Evolutionary conservation across 2,888 invertebrate genomes (phyloP).

Genomic region (Sepioteuthis lessoniana): DNA sequence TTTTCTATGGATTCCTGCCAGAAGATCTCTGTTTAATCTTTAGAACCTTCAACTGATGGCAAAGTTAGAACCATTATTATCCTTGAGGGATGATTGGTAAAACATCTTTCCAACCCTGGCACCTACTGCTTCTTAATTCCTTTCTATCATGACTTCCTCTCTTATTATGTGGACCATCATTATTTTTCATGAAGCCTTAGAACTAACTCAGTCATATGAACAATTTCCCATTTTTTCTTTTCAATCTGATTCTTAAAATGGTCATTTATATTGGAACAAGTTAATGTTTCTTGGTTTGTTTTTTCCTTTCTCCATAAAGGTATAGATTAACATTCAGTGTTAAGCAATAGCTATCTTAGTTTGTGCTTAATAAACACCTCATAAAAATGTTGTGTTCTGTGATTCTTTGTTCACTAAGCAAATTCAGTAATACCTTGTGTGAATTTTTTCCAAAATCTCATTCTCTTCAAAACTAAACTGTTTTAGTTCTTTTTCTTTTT

Average conservation of each 20-base stretch:
- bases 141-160: neutral
- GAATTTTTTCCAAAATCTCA: too few relatives aligned
- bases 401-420: too few relatives aligned
- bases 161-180: neutral
- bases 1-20: slow-evolving; percentile 17
- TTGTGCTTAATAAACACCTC: neutral
- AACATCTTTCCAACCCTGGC: neutral
- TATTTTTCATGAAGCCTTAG: neutral
- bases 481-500: too few relatives aligned
- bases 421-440: too few relatives aligned
- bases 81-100: neutral
- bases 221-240: neutral
- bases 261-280: neutral
- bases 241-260: neutral
- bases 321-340: neutral
- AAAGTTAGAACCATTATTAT: neutral
- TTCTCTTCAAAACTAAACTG: too few relatives aligned
- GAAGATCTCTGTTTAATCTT: neutral
- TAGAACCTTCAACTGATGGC: slow-evolving; percentile 14
- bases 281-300: neutral
- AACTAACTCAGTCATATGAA: neutral
- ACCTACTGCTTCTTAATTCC: neutral
- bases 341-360: neutral
- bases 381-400: too few relatives aligned
- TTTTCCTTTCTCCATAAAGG: neutral